A percentile compares a stretch with the other conserved stretches of the same genome.
Conservation (phyloP, 2,888 invertebrate genomes). For the Drosophila merina region DNA sequence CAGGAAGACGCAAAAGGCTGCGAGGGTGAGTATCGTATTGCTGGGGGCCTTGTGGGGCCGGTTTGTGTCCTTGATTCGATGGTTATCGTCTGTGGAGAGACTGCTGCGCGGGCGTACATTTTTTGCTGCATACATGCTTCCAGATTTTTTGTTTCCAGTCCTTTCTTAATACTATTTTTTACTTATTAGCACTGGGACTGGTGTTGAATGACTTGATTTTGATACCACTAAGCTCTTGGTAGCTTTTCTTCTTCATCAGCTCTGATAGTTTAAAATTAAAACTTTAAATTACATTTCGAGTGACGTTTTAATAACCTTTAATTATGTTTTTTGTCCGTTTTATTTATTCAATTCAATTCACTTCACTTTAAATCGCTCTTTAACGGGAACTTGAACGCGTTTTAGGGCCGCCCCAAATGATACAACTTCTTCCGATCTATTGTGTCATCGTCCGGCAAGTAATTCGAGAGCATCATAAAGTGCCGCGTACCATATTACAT, state of each 20-base stretch:
- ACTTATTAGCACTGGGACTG: constrained; percentile 36
- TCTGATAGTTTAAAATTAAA: not conserved
- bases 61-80: constrained; percentile 76
- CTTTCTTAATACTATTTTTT: constrained; percentile 17
- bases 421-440: constrained; percentile 20
- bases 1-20: constrained; percentile 82
- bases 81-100: constrained; percentile 82
- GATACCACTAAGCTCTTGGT: constrained; percentile 10
- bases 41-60: constrained; percentile 65
- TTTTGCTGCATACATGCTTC: constrained; percentile 81
- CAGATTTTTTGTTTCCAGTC: constrained; percentile 9
- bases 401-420: constrained; percentile 20
- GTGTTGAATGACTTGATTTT: constrained; percentile 15
- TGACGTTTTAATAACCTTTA: not conserved
- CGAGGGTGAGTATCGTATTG: constrained; percentile 80
- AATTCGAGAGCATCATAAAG: constrained; percentile 52
- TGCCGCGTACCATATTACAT: constrained; percentile 57
- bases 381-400: constrained; percentile 28
- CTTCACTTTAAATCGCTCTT: constrained; percentile 2
- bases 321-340: not conserved
- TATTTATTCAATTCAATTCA: not conserved
- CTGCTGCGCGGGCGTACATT: constrained; percentile 83
- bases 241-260: not conserved
- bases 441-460: constrained; percentile 50
- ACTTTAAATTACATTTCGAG: not conserved